Percentiles rank a stretch among this genome's conserved stretches.
Conservation (phyloP, 2,113 vertebrate species). For the Crotalus horridus region DNA sequence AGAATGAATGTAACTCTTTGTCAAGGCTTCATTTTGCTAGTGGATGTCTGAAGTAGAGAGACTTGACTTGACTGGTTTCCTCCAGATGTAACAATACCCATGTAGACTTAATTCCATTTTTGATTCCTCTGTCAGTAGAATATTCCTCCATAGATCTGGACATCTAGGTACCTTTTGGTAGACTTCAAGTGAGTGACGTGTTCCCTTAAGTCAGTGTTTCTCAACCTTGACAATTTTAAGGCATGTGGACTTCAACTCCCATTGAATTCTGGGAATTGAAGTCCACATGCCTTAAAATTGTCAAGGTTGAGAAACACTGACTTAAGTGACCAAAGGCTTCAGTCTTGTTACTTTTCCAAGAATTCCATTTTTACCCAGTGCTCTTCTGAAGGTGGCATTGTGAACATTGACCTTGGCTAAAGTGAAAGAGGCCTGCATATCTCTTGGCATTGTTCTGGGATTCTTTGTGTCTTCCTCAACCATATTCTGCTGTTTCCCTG, state of each 20-base stretch:
- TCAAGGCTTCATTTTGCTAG: neutral
- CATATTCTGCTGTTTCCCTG: neutral
- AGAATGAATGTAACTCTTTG: neutral
- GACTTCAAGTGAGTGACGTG: neutral
- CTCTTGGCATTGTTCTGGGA: neutral
- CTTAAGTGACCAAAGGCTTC: neutral
- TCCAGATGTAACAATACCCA: neutral
- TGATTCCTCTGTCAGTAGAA: neutral
- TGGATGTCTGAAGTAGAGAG: neutral
- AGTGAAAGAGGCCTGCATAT: neutral
- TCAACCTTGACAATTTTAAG: too few species aligned
- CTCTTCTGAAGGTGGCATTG: neutral
- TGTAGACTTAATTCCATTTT: neutral
- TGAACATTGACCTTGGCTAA: neutral
- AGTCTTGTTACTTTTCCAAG: neutral
- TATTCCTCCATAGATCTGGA: neutral
- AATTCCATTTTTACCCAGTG: neutral
- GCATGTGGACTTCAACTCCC: too few species aligned
- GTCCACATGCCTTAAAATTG: too few species aligned
- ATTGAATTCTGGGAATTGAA: too few species aligned
- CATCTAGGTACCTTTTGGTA: neutral
- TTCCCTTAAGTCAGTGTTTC: neutral
- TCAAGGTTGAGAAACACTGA: too few species aligned
- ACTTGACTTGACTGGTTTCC: neutral
- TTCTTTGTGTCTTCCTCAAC: neutral